Percentiles rank a stretch among this genome's conserved stretches.
Conservation (phyloP, 2,797 vertebrate species). For the Antennarius maculatus region DNA sequence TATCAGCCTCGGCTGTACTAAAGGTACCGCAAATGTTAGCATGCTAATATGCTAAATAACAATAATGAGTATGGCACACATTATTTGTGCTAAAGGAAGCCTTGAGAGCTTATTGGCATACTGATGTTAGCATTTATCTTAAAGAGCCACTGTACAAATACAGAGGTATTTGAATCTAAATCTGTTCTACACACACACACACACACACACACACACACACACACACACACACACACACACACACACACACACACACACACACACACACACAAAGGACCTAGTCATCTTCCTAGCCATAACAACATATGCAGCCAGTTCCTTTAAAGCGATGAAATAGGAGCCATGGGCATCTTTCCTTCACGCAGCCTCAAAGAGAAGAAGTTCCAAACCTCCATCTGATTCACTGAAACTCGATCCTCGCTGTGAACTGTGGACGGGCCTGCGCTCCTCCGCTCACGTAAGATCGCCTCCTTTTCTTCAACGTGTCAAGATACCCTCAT, state of each 20-base stretch:
- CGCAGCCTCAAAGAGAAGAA: constrained; percentile 19
- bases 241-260: constrained; percentile 4
- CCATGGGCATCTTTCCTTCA: constrained; percentile 47
- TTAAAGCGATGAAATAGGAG: constrained; percentile 62
- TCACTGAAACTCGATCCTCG: constrained; percentile 48
- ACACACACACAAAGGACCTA: constrained; percentile 19
- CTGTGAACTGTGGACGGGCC: constrained; percentile 33
- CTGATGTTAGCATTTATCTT: too few relatives aligned
- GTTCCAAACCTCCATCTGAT: constrained; percentile 52
- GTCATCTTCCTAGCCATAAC: constrained; percentile 60
- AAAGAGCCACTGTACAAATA: background rate
- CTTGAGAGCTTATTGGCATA: too few relatives aligned
- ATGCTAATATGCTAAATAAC: too few relatives aligned
- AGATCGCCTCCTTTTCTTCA: background rate
- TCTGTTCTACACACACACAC: constrained; percentile 5
- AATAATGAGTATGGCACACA: too few relatives aligned
- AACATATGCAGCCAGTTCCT: constrained; percentile 60
- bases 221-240: constrained; percentile 2
- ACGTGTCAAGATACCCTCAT: constrained; percentile 36
- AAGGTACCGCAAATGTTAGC: too few relatives aligned
- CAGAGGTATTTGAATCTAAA: background rate
- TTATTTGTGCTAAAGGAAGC: too few relatives aligned
- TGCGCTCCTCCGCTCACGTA: constrained; percentile 1
- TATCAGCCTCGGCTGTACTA: too few relatives aligned
- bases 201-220: constrained; percentile 14